These are phyloP conservation scores for Rotaria sp. DNA, from an alignment of 2,888 invertebrate species.

Conservation along the genomic window DNA sequence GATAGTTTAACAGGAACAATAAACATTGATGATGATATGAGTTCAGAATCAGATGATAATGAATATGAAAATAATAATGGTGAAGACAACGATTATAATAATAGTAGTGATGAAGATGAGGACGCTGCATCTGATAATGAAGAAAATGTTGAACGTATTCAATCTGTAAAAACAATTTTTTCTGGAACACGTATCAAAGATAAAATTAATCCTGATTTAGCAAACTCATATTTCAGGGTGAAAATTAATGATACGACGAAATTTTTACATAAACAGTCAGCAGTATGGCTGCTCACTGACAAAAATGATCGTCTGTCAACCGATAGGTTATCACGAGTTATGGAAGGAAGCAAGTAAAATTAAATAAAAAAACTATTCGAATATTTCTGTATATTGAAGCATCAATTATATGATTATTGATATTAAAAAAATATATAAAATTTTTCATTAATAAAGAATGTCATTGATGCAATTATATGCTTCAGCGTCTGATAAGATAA, in stretches of 20 bases:
- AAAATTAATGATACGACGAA: neutral
- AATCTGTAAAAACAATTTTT: neutral
- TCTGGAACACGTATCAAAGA: neutral
- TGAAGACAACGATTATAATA: neutral
- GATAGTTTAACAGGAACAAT: neutral
- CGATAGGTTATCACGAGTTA: neutral
- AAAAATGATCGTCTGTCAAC: neutral
- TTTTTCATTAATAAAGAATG: no score
- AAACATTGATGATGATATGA: neutral
- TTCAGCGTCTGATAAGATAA: no score
- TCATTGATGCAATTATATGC: no score
- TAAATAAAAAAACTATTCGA: no score
- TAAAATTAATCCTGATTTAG: neutral
- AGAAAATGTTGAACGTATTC: neutral
- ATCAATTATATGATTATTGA: no score
- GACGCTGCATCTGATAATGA: neutral
- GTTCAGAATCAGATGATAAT: neutral
- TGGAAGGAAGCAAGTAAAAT: no score
- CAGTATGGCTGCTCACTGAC: neutral
- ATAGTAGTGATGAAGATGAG: neutral
- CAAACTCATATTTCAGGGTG: neutral
- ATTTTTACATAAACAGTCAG: neutral
- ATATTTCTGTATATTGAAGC: no score
- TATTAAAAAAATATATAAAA: no score
- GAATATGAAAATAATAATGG: neutral